These are phyloP conservation scores for Nyctibius bracteatus DNA, from an alignment of 2,113 vertebrate species.

Conservation along the genomic window DNA sequence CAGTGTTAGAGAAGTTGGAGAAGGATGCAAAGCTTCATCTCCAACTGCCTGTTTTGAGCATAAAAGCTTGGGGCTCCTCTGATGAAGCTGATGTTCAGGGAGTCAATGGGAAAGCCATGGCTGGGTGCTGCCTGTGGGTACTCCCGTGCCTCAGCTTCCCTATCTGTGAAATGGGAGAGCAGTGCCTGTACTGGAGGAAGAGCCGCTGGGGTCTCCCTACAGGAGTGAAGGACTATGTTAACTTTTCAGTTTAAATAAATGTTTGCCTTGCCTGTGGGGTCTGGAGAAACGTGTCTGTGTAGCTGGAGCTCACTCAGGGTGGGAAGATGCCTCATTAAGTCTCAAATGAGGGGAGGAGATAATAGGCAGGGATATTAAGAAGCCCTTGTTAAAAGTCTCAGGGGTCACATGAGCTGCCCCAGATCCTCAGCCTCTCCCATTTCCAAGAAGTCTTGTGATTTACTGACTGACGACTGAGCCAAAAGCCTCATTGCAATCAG, in stretches of 20 bases:
- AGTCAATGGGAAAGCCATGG: background rate
- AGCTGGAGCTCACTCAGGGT: background rate
- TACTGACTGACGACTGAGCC: background rate
- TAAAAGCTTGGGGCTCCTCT: background rate
- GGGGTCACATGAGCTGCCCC: background rate
- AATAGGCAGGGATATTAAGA: background rate
- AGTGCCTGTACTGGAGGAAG: background rate
- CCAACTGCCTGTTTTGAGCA: background rate
- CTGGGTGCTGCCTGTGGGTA: background rate
- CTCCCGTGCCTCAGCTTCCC: background rate
- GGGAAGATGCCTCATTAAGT: conserved; percentile 29
- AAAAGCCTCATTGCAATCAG: background rate
- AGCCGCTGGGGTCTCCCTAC: background rate
- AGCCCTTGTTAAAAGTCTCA: background rate
- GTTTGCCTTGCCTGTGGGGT: background rate
- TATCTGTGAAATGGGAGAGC: background rate
- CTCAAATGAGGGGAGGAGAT: background rate
- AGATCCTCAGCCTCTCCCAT: background rate
- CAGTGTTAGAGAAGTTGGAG: background rate
- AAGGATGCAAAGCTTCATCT: background rate
- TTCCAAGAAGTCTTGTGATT: background rate
- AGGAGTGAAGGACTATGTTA: background rate
- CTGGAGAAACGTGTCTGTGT: background rate
- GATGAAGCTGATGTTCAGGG: background rate
- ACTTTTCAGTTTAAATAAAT: background rate